Percentiles rank a stretch among this genome's conserved stretches.
These are phyloP conservation scores for Drosophila sechellia DNA, from an alignment of 1,140 invertebrate genomes.

Conservation along the genomic window DNA sequence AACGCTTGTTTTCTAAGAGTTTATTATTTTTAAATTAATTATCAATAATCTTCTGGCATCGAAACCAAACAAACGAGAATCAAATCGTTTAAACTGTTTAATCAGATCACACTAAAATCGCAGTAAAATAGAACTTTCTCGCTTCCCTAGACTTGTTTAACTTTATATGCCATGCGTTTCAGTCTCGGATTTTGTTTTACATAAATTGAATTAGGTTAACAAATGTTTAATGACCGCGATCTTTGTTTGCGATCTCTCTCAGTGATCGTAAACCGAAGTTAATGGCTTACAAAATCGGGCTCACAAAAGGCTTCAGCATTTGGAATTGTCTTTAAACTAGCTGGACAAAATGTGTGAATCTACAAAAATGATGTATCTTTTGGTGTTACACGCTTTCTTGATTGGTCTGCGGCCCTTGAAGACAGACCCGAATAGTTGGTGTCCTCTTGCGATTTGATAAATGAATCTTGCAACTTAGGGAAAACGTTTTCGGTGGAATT, in stretches of 20 bases:
- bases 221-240: constrained; percentile 15
- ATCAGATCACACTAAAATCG: neutral
- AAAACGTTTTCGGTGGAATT: constrained; percentile 14
- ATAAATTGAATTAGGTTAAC: constrained; percentile 30
- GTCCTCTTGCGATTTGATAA: constrained; percentile 43
- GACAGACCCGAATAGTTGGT: constrained; percentile 1
- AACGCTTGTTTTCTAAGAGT: too few species aligned
- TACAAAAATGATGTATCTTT: constrained; percentile 1
- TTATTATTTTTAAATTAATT: too few species aligned
- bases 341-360: constrained; percentile 2
- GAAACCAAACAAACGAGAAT: too few species aligned
- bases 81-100: too few species aligned
- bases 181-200: constrained; percentile 12
- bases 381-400: constrained; percentile 12
- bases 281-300: constrained; percentile 27
- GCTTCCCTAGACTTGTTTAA: neutral
- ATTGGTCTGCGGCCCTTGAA: constrained; percentile 13
- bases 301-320: constrained; percentile 26
- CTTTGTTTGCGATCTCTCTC: constrained; percentile 45
- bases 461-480: constrained; percentile 13
- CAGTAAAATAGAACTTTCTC: constrained; percentile 18
- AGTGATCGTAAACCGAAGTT: constrained; percentile 28
- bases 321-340: constrained; percentile 7
- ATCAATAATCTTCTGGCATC: too few species aligned
- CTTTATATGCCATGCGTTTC: constrained; percentile 13